Evolutionary conservation across 1,140 invertebrate genomes (phyloP), one percentile per base, ranked within the genome.

Genomic region (Eriosoma lanigerum): DNA sequence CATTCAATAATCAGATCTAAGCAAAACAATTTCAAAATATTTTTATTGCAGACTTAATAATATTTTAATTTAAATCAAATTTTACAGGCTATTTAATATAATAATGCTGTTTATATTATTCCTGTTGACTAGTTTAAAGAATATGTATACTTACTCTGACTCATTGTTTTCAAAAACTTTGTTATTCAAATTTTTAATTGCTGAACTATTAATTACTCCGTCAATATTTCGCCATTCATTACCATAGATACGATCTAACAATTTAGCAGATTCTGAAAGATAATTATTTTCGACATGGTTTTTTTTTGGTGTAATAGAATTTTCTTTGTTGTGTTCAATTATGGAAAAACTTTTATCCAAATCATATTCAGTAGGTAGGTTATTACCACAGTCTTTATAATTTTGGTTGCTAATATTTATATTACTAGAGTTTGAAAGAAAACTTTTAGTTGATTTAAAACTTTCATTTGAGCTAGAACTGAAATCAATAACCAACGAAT

Each of bases 211-310:
- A 19, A 78, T 44, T 12, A 78, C 56, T 48, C 75, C 75, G 62
- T 78, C 38, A 78, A 78, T 8, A 26, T 15, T 19, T 48, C 75
- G 54, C 75, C 75, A 78, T 62, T 78, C 13, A 12, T 60, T 44
- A 62, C 75, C 75, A 78, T 78, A 78, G 0, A 78, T 60, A 19
- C 75, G 75, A 12, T 78, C 75, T 17, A 78, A 78, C 9, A 78
- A 13, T 13, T 78, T 78, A 24, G 75, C 44, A 46, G 75, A 78
- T 62, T 78, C 38, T n/a, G 56, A 19, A 2, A 78, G n/a, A 26
- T 56, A 4, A 60, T 44, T 24, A 13, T 0, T 56, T 48, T 78
- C n/a, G 19, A 26, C 17, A 62, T 44, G 19, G 0, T 46, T 60
- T 60, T 62, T 15, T 26, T 26, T 29, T 26, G 75, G 75, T 58